These are phyloP conservation scores for Holcopasites calliopsidis DNA, from an alignment of 1,140 invertebrate species.

Conservation along the genomic window DNA sequence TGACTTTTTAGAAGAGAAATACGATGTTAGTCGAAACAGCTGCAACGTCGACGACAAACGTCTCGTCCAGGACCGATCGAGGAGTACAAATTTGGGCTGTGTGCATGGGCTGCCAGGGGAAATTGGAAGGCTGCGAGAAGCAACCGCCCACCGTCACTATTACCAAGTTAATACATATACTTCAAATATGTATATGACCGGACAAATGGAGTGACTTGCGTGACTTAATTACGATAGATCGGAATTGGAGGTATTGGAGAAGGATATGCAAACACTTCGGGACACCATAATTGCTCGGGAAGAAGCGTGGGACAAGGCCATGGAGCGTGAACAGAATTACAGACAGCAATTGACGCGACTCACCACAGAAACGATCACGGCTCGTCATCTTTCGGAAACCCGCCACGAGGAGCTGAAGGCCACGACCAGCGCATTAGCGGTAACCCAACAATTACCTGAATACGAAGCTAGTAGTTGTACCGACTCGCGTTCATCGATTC, in stretches of 20 bases:
- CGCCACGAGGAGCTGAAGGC: constrained; percentile 65
- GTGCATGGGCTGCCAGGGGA: constrained; percentile 59
- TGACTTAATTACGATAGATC: constrained; percentile 65
- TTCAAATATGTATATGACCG: not conserved
- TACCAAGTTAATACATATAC: constrained; percentile 58
- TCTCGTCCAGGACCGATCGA: constrained; percentile 28
- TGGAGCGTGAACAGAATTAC: constrained; percentile 70
- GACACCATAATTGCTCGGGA: constrained; percentile 68
- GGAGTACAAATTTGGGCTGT: constrained; percentile 55
- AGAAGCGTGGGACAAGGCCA: constrained; percentile 65
- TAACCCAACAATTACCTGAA: too few species aligned
- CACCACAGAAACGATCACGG: constrained; percentile 67
- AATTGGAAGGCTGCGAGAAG: constrained; percentile 59
- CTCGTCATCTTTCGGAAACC: constrained; percentile 68
- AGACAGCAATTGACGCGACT: constrained; percentile 69
- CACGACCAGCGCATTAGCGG: constrained; percentile 59
- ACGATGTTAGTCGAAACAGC: not conserved
- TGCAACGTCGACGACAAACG: constrained; percentile 39
- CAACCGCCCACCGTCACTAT: constrained; percentile 61
- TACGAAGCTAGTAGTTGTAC: too few species aligned
- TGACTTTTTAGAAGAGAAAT: not conserved
- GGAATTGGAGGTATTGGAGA: constrained; percentile 69
- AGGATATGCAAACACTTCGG: constrained; percentile 69
- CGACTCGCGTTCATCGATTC: too few species aligned
- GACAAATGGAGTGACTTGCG: too few species aligned